These are phyloP conservation scores for Lymantria monacha DNA, from an alignment of 2,888 invertebrate genomes.

Conservation along the genomic window DNA sequence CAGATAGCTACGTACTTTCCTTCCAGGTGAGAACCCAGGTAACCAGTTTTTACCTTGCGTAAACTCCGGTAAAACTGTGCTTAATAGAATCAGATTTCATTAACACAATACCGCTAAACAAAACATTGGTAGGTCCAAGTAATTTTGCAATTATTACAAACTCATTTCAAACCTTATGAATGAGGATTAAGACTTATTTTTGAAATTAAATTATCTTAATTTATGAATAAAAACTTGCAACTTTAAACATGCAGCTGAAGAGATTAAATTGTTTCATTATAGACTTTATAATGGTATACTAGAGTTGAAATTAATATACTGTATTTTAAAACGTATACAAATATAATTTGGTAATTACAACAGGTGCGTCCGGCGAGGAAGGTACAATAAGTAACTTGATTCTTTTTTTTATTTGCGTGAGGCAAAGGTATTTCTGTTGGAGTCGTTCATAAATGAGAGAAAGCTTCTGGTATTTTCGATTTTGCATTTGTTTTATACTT, in stretches of 20 bases:
- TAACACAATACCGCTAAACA: conserved; percentile 24
- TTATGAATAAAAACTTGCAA: conserved; percentile 10
- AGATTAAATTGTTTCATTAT: not conserved
- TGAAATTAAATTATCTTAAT: conserved; percentile 5
- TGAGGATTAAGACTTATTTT: conserved; percentile 2
- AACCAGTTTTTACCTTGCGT: conserved; percentile 3
- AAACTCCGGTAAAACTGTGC: conserved; percentile 15
- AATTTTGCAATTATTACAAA: not conserved
- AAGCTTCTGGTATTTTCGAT: conserved; percentile 7
- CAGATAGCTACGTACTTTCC: not conserved
- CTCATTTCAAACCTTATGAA: conserved; percentile 1
- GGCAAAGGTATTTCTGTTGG: conserved; percentile 20
- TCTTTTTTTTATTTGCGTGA: conserved; percentile 18
- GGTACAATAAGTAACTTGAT: conserved; percentile 24
- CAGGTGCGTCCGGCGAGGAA: conserved; percentile 27
- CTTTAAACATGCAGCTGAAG: not conserved
- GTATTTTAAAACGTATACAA: not conserved
- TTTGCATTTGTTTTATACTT: not conserved
- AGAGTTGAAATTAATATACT: not conserved
- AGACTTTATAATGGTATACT: not conserved
- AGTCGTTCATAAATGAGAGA: conserved; percentile 3
- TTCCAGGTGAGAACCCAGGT: not conserved
- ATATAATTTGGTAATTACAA: conserved; percentile 17
- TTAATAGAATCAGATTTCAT: conserved; percentile 29
- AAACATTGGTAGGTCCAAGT: conserved; percentile 8